phyloP scores from a whole-genome alignment of 1,140 invertebrate genomes.

The Pseudoatta argentina region DNA sequence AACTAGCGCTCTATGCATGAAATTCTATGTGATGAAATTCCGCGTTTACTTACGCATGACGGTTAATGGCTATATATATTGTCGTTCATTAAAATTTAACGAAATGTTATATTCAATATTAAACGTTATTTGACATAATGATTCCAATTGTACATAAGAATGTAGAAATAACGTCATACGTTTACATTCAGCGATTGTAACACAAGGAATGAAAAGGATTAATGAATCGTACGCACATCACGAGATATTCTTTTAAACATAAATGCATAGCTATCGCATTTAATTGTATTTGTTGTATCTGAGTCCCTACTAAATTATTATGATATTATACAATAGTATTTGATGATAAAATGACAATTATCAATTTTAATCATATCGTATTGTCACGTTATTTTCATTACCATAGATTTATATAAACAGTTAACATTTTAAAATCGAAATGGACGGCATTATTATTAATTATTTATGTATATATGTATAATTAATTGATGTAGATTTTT shows the following conservation, averaged over 20 bases:
- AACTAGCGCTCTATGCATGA: background rate
- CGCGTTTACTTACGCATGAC: constrained; percentile 29
- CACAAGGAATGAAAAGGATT: background rate
- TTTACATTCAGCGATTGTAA: background rate
- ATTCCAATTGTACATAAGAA: background rate
- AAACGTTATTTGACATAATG: constrained; percentile 30
- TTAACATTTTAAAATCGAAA: background rate
- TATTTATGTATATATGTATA: background rate
- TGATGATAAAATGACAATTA: background rate
- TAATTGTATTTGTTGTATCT: background rate
- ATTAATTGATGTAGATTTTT: background rate
- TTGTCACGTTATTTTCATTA: background rate
- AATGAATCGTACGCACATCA: background rate
- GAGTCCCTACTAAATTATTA: background rate
- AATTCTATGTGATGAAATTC: constrained; percentile 16
- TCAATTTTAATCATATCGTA: background rate
- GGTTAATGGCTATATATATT: constrained; percentile 35
- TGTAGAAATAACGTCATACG: background rate
- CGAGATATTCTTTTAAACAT: background rate
- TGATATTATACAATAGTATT: background rate
- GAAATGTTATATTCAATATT: constrained; percentile 32
- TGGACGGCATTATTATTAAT: background rate
- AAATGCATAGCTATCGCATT: background rate
- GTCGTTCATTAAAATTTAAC: constrained; percentile 47
- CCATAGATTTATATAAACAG: background rate